Evolutionary conservation across 2,113 vertebrate species (phyloP).

Genomic region (Tylochromis polylepis): DNA sequence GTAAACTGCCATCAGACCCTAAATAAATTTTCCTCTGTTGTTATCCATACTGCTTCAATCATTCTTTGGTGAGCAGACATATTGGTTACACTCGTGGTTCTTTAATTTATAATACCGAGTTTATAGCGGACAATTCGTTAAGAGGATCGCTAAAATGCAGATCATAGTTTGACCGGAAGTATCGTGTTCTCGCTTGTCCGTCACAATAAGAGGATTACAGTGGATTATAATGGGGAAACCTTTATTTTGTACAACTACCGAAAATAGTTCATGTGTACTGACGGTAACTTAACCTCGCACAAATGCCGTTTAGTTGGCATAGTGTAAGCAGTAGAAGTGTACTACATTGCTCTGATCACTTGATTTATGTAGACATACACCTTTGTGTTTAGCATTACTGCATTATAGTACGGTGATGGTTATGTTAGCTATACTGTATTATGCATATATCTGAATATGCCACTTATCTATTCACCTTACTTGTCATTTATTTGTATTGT

Average conservation of each 20-base stretch:
- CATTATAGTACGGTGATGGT: neutral
- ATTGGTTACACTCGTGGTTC: neutral
- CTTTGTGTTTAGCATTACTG: neutral
- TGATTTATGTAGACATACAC: neutral
- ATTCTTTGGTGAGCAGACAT: no score
- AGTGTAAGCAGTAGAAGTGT: neutral
- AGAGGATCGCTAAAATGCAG: neutral
- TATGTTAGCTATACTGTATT: neutral
- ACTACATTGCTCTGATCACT: neutral
- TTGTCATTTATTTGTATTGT: neutral
- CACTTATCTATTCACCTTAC: neutral
- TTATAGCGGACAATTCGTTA: neutral
- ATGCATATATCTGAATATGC: neutral
- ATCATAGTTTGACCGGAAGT: neutral
- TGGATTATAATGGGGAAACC: accelerated
- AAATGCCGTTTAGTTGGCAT: neutral
- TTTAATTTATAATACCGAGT: neutral
- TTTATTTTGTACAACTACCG: neutral
- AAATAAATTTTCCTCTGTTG: no score
- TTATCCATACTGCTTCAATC: no score
- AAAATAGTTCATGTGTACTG: neutral
- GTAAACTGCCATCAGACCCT: no score
- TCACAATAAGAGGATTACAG: neutral
- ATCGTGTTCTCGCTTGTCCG: neutral
- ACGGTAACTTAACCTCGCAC: neutral